These are phyloP conservation scores for Bombus balteatus DNA, from an alignment of 1,140 invertebrate species.

Conservation along the genomic window DNA sequence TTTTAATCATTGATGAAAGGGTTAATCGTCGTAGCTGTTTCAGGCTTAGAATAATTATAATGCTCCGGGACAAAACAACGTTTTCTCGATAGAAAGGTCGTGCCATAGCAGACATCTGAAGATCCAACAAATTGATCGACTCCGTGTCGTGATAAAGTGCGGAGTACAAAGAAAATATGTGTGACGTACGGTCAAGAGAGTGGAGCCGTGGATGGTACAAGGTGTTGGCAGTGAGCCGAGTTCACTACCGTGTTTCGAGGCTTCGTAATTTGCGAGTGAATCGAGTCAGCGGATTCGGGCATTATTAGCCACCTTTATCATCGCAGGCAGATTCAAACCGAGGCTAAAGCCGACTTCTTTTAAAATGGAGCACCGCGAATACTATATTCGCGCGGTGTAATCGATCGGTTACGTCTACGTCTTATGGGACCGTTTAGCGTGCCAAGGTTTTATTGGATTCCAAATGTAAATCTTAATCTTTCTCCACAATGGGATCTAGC, in stretches of 20 bases:
- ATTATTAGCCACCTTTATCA: slow-evolving; percentile 20
- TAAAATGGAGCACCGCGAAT: neutral
- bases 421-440: neutral
- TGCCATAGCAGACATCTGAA: neutral
- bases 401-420: neutral
- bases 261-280: slow-evolving; percentile 31
- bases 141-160: neutral
- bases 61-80: neutral
- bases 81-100: neutral
- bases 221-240: slow-evolving; percentile 35
- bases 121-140: neutral
- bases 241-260: slow-evolving; percentile 10
- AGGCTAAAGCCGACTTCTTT: neutral
- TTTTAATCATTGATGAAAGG: neutral
- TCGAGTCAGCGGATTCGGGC: slow-evolving; percentile 36
- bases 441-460: neutral
- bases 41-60: neutral
- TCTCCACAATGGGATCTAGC: no score
- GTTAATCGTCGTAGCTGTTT: neutral
- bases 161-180: slow-evolving; percentile 17
- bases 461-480: neutral
- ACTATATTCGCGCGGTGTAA: neutral
- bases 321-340: neutral
- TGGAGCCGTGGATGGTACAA: neutral
- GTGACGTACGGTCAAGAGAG: neutral